Base-by-base conservation (phyloP, 1,140 invertebrate species). In the Lepidurus couesii region DNA sequence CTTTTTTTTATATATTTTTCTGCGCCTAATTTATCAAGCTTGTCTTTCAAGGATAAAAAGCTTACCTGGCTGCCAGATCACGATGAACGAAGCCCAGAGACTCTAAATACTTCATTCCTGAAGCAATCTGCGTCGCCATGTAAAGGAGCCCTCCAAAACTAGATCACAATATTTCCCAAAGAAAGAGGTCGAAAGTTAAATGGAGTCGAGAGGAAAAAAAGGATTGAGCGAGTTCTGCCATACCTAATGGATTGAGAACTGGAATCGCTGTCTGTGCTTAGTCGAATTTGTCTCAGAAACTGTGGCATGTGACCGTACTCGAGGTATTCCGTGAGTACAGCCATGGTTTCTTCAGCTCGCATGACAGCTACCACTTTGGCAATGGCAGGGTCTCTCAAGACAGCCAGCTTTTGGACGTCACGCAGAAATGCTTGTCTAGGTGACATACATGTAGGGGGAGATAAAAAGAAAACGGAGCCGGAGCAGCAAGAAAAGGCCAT, bases 81-180 rank as follows among this genome's bases (percentile, higher is more conserved):
- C 91, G 87, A 85, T 94, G 92, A 73, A 94, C 90, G 84, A 93
- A 90, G 84, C 92, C 91, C 81, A 92, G 86, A 34, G 90, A 90
- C 85, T 94, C 92, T 84, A 95, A 87, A 85, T 93, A 93, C 84
- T 93, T 93, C 93, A 94, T 94, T 78, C 92, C 93, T 80, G 91
- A 90, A 80, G 93, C 91, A 84, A 95, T 92, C 86, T 93, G 91
- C 80, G 88, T 87, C 53, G 89, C 89, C 85, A 92, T 90, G 83
- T 89, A 90, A 81, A 90, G 86, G 80, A 91, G 85, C 81, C 89
- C 88, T 75, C 89, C 88, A 82, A 89, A 89, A 83, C 89, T 93
- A 86, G 45, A 87, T 85, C 24, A 16, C 7, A 3, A 43, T 74
- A n/a, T 73, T 8, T 42, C 1, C 75, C 45, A 81, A 65, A 75